Percentiles rank a stretch among this genome's conserved stretches.
These are phyloP conservation scores for Thelaira solivaga DNA, from an alignment of 2,888 invertebrate species.

Conservation along the genomic window DNA sequence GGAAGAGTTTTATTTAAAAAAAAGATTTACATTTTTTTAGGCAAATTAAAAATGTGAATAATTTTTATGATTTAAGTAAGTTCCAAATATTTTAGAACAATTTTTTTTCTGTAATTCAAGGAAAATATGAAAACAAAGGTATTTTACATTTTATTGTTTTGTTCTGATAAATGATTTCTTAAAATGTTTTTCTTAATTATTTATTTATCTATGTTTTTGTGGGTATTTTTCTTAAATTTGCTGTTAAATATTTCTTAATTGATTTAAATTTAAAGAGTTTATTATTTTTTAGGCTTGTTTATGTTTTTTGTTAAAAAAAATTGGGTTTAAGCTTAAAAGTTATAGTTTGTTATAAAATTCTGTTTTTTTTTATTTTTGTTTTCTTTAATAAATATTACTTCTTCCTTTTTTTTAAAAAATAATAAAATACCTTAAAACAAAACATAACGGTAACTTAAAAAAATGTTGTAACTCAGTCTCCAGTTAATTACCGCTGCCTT, in stretches of 20 bases:
- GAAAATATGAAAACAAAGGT: no score
- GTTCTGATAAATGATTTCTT: no score
- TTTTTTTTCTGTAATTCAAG: no score
- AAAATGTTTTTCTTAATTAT: no score
- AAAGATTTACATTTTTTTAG: no score
- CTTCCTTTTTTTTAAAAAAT: background rate
- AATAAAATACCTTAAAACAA: slow-evolving; percentile 42
- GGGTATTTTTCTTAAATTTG: no score
- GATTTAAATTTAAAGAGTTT: background rate
- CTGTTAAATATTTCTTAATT: background rate
- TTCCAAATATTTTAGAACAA: no score
- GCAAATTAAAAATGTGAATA: no score
- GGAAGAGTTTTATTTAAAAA: no score
- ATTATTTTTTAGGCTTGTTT: background rate
- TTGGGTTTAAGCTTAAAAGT: background rate
- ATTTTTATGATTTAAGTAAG: no score
- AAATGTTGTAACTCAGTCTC: slow-evolving; percentile 77
- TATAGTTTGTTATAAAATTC: background rate
- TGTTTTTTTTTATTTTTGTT: slow-evolving; percentile 1
- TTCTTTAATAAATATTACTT: background rate
- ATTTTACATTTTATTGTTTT: no score
- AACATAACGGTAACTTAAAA: slow-evolving; percentile 74
- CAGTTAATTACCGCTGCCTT: slow-evolving; percentile 73
- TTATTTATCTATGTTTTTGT: no score
- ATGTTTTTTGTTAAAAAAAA: background rate